phyloP scores from a whole-genome alignment of 2,888 invertebrate species.

The Cynaeus angustus region DNA sequence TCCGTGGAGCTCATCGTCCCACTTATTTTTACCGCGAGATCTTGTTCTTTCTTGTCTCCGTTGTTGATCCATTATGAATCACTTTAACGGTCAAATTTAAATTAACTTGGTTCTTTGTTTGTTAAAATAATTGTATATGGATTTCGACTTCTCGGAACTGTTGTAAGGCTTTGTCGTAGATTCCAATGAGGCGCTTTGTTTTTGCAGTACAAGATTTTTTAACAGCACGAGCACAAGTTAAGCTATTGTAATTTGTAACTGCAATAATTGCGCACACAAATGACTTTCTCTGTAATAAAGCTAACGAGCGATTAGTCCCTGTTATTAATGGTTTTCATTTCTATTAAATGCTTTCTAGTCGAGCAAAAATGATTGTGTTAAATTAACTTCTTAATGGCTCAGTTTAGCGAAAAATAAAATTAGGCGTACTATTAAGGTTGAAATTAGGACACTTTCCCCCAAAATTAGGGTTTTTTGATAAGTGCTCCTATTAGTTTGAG shows the following conservation, averaged over 20 bases:
- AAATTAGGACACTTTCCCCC: slow-evolving; percentile 24
- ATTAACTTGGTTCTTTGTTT: slow-evolving; percentile 40
- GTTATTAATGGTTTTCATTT: slow-evolving; percentile 31
- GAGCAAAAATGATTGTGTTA: slow-evolving; percentile 20
- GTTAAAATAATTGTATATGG: slow-evolving; percentile 19
- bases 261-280: slow-evolving; percentile 28
- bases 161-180: slow-evolving; percentile 15
- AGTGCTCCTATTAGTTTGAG: too few species aligned
- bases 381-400: slow-evolving; percentile 33
- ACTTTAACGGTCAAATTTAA: slow-evolving; percentile 42
- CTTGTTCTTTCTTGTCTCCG: slow-evolving; percentile 45
- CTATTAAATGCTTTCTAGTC: slow-evolving; percentile 41
- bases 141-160: slow-evolving; percentile 25
- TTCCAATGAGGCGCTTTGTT: background rate
- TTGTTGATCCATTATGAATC: slow-evolving; percentile 42
- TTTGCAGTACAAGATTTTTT: slow-evolving; percentile 3
- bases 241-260: slow-evolving; percentile 23
- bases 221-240: background rate
- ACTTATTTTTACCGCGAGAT: slow-evolving; percentile 31
- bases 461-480: slow-evolving; percentile 12
- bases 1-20: slow-evolving; percentile 27
- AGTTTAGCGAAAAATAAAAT: slow-evolving; percentile 12
- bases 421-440: background rate
- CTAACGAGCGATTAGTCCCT: slow-evolving; percentile 31
- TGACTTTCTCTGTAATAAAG: slow-evolving; percentile 37